Conservation (phyloP, 1,140 invertebrate genomes). For the Idris sp. region DNA sequence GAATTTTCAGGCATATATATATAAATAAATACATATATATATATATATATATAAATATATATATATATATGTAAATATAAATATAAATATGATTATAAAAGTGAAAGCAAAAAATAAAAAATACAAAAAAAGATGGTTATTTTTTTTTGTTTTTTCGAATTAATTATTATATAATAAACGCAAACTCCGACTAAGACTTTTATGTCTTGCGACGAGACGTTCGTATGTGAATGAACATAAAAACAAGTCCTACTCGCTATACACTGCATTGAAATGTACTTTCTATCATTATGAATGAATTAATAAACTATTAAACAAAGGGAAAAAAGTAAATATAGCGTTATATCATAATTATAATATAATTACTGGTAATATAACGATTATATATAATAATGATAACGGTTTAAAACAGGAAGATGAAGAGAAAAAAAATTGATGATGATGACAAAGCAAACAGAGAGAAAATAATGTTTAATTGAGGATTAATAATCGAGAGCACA, state of each 20-base stretch:
- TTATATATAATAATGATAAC: conserved; percentile 76
- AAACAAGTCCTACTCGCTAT: conserved; percentile 69
- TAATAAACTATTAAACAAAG: conserved; percentile 69
- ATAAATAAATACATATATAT: conserved; percentile 37
- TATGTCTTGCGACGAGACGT: conserved; percentile 64
- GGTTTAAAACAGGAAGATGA: conserved; percentile 66
- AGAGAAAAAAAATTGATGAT: conserved; percentile 3
- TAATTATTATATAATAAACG: conserved; percentile 48
- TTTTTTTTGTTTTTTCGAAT: too few species aligned
- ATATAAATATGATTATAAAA: conserved; percentile 41
- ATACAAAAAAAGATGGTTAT: conserved; percentile 42
- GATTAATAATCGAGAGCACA: conserved; percentile 71
- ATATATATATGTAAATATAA: neutral
- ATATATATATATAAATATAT: conserved; percentile 23
- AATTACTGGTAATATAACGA: conserved; percentile 76
- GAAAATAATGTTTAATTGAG: conserved; percentile 72
- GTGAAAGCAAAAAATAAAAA: conserved; percentile 37
- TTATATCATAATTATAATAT: conserved; percentile 77
- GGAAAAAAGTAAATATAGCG: conserved; percentile 74
- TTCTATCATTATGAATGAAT: conserved; percentile 72
- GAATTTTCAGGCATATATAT: conserved; percentile 57
- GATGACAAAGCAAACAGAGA: conserved; percentile 29
- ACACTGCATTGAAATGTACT: conserved; percentile 71
- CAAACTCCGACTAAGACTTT: conserved; percentile 58
- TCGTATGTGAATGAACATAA: conserved; percentile 55